Evolutionary conservation across 2,113 vertebrate species (phyloP).

Genomic region (Albula glossodonta): DNA sequence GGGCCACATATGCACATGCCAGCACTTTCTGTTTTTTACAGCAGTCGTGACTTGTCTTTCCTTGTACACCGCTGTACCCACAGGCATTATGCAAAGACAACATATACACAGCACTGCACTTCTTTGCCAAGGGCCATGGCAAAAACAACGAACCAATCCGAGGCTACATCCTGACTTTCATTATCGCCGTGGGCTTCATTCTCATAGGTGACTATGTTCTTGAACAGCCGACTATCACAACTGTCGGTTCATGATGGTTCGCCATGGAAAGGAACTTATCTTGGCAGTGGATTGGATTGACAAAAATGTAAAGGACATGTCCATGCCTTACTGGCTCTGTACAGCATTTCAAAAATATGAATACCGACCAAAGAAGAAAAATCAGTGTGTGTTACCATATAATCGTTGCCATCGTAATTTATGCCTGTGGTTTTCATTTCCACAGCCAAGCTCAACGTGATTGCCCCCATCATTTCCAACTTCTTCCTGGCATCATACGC

Average conservation of each 20-base stretch:
- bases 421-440: slow-evolving; percentile 28
- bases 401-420: neutral
- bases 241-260: neutral
- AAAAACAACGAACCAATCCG: slow-evolving; percentile 95
- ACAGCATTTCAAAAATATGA: no score
- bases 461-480: slow-evolving; percentile 98
- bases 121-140: slow-evolving; percentile 95
- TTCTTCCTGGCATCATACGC: slow-evolving; percentile 98
- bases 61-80: slow-evolving; percentile 27
- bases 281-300: neutral
- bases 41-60: neutral
- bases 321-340: neutral
- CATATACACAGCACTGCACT: slow-evolving; percentile 87
- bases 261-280: neutral
- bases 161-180: slow-evolving; percentile 90
- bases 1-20: no score
- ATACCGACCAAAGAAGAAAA: no score
- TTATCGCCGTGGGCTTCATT: slow-evolving; percentile 95
- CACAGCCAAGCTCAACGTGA: slow-evolving; percentile 87
- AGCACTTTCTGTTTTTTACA: neutral
- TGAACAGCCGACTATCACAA: neutral
- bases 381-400: neutral
- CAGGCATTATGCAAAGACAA: slow-evolving; percentile 98
- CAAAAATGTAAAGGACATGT: neutral
- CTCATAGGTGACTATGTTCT: slow-evolving; percentile 77